Evolutionary conservation across 2,797 vertebrate genomes (phyloP).

Genomic region (Knipowitschia caucasica): DNA sequence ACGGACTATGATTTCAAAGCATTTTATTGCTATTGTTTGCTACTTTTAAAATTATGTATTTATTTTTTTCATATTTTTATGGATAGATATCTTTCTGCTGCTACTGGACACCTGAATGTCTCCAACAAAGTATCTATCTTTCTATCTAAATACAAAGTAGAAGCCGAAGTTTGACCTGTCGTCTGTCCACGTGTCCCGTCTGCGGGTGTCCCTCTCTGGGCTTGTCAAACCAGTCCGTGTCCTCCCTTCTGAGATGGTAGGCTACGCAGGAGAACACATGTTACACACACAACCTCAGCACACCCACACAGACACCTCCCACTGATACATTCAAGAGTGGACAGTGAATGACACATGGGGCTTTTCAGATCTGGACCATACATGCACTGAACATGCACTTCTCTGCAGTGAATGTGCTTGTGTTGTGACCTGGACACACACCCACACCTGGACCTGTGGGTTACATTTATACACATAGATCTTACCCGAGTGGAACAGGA

Average conservation of each 20-base stretch:
- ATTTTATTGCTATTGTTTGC: too few species aligned
- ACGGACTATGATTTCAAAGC: too few species aligned
- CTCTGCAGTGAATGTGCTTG: slow-evolving; percentile 16
- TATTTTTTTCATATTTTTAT: too few species aligned
- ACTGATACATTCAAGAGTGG: slow-evolving; percentile 34
- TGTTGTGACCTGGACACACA: slow-evolving; percentile 26
- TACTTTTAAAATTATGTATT: too few species aligned
- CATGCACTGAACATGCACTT: slow-evolving; percentile 42
- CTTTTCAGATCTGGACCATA: slow-evolving; percentile 20
- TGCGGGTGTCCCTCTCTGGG: slow-evolving; percentile 85
- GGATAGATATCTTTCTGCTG: too few species aligned
- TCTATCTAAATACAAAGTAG: too few species aligned
- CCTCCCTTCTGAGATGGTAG: slow-evolving; percentile 95
- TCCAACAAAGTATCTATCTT: too few species aligned
- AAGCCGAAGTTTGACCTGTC: slow-evolving; percentile 69
- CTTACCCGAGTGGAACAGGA: slow-evolving; percentile 9
- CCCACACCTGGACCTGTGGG: slow-evolving; percentile 10
- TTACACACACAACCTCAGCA: slow-evolving; percentile 29
- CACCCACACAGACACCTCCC: slow-evolving; percentile 31
- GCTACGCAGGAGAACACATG: slow-evolving; percentile 74
- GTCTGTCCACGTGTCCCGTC: slow-evolving; percentile 84
- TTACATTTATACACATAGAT: neutral
- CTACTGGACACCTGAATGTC: too few species aligned
- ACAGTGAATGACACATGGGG: slow-evolving; percentile 35
- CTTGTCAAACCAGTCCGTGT: slow-evolving; percentile 99